phyloP scores from a whole-genome alignment of 2,888 invertebrate genomes.

The Smittia aterrima region DNA sequence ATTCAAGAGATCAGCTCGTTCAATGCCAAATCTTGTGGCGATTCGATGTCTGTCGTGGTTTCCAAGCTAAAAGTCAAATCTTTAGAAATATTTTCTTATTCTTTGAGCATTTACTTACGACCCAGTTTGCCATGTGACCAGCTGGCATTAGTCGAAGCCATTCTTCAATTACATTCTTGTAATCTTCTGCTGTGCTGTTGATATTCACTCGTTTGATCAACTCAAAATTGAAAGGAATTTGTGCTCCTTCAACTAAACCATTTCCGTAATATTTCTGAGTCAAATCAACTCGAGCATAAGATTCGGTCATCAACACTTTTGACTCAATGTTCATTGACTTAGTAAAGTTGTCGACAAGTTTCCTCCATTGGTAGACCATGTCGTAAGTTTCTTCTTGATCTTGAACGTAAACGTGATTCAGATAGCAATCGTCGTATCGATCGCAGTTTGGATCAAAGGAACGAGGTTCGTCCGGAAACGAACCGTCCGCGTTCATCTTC shows the following conservation, averaged over 20 bases:
- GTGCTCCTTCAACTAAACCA: conserved; percentile 55
- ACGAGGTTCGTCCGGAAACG: conserved; percentile 56
- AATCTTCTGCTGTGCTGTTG: conserved; percentile 55
- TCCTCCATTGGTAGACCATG: conserved; percentile 59
- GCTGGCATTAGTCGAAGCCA: conserved; percentile 63
- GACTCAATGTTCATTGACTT: conserved; percentile 48
- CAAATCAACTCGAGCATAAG: conserved; percentile 65
- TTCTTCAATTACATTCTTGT: conserved; percentile 55
- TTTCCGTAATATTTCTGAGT: conserved; percentile 59
- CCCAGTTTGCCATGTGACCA: conserved; percentile 64
- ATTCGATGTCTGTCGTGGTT: conserved; percentile 60
- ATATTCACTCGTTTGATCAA: conserved; percentile 57
- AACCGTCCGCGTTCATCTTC: conserved; percentile 54
- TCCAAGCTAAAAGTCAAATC: conserved; percentile 56
- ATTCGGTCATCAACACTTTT: conserved; percentile 63
- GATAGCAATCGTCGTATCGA: conserved; percentile 57
- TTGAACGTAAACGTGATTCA: conserved; percentile 60
- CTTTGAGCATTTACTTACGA: conserved; percentile 55
- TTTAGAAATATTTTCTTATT: neutral
- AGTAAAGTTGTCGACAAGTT: conserved; percentile 57
- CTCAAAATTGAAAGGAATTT: conserved; percentile 68
- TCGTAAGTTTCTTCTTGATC: conserved; percentile 61
- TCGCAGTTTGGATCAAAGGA: conserved; percentile 53
- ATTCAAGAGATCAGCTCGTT: conserved; percentile 57
- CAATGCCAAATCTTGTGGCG: conserved; percentile 55